Evolutionary conservation across 64 coral and sea anemone species (phyloP).

Genomic region (Montipora foliosa): DNA sequence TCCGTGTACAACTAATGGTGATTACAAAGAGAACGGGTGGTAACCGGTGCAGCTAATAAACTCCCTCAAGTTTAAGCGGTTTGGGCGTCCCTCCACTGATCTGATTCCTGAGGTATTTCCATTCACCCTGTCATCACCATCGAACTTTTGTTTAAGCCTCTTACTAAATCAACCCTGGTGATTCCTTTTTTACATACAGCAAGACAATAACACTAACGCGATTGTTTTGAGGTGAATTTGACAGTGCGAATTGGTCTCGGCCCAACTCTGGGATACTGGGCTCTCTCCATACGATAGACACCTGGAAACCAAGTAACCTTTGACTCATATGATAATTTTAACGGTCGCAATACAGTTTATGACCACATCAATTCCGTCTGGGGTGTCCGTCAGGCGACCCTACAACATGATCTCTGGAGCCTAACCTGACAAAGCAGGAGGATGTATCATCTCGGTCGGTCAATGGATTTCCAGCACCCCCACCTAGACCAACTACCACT

Average conservation of each 20-base stretch:
- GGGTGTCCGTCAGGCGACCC: conserved; percentile 59
- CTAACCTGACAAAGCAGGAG: no score
- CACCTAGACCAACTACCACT: conserved; percentile 42
- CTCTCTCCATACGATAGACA: conserved; percentile 58
- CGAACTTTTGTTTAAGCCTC: conserved; percentile 80
- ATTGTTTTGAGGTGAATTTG: conserved; percentile 67
- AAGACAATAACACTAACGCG: conserved; percentile 70
- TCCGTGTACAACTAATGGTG: conserved; percentile 57
- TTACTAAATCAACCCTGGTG: conserved; percentile 26
- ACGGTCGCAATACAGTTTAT: conserved; percentile 73
- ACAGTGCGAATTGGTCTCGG: conserved; percentile 64
- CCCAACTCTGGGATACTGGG: conserved; percentile 63
- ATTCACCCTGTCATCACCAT: conserved; percentile 58
- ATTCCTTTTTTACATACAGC: conserved; percentile 92
- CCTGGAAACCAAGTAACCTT: conserved; percentile 89
- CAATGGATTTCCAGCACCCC: conserved; percentile 98
- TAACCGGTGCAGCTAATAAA: conserved; percentile 91
- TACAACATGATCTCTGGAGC: conserved; percentile 40
- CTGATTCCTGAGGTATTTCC: conserved; percentile 90
- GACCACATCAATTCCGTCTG: conserved; percentile 77
- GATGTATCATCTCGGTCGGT: conserved; percentile 77
- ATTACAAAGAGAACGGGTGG: conserved; percentile 45
- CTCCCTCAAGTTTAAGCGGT: conserved; percentile 74
- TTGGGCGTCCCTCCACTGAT: conserved; percentile 90
- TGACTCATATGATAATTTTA: conserved; percentile 79